Base-by-base conservation (phyloP, 2,113 vertebrate genomes). In the Solea senegalensis region DNA sequence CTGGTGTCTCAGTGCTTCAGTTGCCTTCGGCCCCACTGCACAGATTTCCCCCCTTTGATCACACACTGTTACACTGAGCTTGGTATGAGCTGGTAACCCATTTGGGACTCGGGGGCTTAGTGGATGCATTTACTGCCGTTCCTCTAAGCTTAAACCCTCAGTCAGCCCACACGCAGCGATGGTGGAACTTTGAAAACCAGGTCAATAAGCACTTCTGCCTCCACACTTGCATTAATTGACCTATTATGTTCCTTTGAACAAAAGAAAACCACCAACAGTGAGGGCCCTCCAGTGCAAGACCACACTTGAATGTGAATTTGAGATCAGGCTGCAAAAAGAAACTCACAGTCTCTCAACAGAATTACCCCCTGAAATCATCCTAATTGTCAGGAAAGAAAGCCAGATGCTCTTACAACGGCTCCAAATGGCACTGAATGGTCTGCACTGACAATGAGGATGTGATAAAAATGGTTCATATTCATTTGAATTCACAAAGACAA, bases 401-500 rank as follows among this genome's bases (percentile, higher is more conserved):
- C 69, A 73, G 73, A 70, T 73, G 63, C 76, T 77, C 72, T 72
- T 61, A 41, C 72, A 81, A 72, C 62, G 74, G 69, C 72, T 82
- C 72, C 49, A 72, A 82, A 72, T 74, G 52, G 57, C 62, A 27
- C 26, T 76, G 78, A 89, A 86, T 75, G 80, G 81, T 62, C 78
- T 80, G 85, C 80, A 81, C 82, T 72, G 70, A 89, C 80, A 80
- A 72, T 79, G 82, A 80, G 77, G 77, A 58, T 70, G 71, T 53
- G 69, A 86, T 89, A 76, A 88, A 86, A 83, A 82, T 34, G 53
- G 65, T 76, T 80, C 69, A 73, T 74, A 68, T 81, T 85, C 72
- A 50, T 82, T 86, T 83, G 81, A 81, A 88, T 90, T 90, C 72
- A 72, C 74, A 46, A 51, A 77, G 73, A 89, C 84, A 84, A 87